Evolutionary conservation across 2,113 vertebrate species (phyloP).

Genomic region (Antechinus stuartii): DNA sequence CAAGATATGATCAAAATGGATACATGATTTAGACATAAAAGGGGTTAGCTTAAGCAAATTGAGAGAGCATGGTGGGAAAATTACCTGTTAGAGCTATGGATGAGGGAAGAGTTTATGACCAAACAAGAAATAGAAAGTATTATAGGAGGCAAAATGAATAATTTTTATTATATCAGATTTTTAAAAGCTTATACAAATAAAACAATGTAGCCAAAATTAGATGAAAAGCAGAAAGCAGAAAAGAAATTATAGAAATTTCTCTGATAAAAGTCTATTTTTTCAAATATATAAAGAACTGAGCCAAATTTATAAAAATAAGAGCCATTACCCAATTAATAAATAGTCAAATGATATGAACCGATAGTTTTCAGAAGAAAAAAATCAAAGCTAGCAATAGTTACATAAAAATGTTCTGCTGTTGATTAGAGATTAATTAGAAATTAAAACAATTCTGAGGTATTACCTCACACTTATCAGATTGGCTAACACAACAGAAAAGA

Average conservation of each 20-base stretch:
- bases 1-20: too few relatives aligned
- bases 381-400: not conserved
- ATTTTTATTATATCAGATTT: not conserved
- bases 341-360: not conserved
- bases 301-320: not conserved
- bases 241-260: not conserved
- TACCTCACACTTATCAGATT: not conserved
- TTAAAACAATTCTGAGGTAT: not conserved
- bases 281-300: not conserved
- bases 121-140: not conserved
- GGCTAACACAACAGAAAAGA: not conserved
- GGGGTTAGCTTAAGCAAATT: not conserved
- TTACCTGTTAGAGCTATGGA: not conserved
- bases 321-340: not conserved
- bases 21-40: too few relatives aligned
- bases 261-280: not conserved
- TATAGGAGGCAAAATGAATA: not conserved
- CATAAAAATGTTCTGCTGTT: not conserved
- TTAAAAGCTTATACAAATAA: not conserved
- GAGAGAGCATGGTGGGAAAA: not conserved
- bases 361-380: not conserved
- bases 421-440: not conserved
- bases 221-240: not conserved
- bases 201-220: not conserved
- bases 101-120: not conserved